phyloP scores from a whole-genome alignment of 2,797 vertebrate species.

The Phyllotis vaccarum region DNA sequence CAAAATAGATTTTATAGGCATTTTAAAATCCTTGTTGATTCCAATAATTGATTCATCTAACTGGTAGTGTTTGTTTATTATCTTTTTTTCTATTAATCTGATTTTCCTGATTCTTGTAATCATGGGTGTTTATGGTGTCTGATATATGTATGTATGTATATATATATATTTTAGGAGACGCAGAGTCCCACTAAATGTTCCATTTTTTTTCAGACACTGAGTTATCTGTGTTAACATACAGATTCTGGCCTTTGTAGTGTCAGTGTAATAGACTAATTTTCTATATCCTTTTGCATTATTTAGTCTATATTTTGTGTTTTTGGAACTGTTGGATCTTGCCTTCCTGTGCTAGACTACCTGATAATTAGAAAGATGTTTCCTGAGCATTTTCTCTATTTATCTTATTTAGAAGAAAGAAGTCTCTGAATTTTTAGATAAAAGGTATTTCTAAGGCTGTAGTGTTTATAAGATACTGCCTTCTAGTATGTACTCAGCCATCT shows the following conservation, averaged over 20 bases:
- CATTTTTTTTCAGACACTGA: neutral
- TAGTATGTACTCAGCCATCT: neutral
- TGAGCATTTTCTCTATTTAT: neutral
- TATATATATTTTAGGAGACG: neutral
- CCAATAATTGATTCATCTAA: slow-evolving; percentile 15
- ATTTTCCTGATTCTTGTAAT: slow-evolving; percentile 5
- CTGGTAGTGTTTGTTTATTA: neutral
- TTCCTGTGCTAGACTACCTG: neutral
- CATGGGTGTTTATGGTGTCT: neutral
- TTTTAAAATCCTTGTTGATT: slow-evolving; percentile 43
- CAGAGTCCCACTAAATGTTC: neutral
- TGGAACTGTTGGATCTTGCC: neutral
- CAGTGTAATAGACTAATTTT: neutral
- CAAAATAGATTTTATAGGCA: neutral
- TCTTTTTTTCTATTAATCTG: neutral
- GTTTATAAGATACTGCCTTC: neutral
- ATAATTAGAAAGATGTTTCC: neutral
- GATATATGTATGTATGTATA: too few relatives aligned
- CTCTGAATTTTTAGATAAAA: neutral
- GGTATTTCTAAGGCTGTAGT: neutral
- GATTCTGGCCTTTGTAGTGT: neutral
- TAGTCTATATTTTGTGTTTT: neutral
- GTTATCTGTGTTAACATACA: slow-evolving; percentile 10
- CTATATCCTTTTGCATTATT: neutral
- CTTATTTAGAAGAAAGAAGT: neutral